Percentiles rank a stretch among this genome's conserved stretches.
Conservation (phyloP, 2,888 invertebrate species). For the Macaria liturata region DNA sequence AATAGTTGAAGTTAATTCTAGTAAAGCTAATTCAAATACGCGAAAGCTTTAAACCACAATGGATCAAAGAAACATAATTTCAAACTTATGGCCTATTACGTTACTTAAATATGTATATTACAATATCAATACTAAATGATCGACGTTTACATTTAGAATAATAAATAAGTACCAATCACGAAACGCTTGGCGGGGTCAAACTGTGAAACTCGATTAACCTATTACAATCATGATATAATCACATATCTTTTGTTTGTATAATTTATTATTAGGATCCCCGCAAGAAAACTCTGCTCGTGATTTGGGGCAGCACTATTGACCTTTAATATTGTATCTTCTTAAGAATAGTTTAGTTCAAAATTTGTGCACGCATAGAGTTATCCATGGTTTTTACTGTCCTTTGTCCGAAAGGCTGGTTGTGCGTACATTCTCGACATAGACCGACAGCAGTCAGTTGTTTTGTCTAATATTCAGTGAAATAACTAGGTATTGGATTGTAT, state of each 20-base stretch:
- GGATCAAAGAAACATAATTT: constrained; percentile 10
- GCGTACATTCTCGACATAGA: too few species aligned
- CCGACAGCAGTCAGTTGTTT: too few species aligned
- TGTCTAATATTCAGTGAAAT: too few species aligned
- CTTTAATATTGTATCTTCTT: too few species aligned
- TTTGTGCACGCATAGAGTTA: too few species aligned
- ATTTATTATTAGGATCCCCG: constrained; percentile 11
- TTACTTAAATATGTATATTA: constrained; percentile 6
- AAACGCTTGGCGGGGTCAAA: constrained; percentile 55
- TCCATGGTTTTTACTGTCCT: neutral
- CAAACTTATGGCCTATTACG: neutral
- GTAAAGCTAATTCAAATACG: too few species aligned
- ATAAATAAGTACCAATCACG: constrained; percentile 49
- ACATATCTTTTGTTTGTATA: constrained; percentile 40
- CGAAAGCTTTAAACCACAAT: too few species aligned
- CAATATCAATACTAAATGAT: constrained; percentile 43
- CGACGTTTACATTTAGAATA: constrained; percentile 57
- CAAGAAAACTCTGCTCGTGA: too few species aligned
- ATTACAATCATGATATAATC: constrained; percentile 48
- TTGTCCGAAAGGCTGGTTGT: neutral
- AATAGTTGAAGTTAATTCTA: too few species aligned
- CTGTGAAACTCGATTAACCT: constrained; percentile 62
- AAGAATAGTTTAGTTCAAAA: too few species aligned
- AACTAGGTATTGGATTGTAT: too few species aligned
- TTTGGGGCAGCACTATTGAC: too few species aligned